A percentile compares a stretch with the other conserved stretches of the same genome.
phyloP scores from a whole-genome alignment of 2,888 invertebrate genomes.

The Platycnemis pennipes region DNA sequence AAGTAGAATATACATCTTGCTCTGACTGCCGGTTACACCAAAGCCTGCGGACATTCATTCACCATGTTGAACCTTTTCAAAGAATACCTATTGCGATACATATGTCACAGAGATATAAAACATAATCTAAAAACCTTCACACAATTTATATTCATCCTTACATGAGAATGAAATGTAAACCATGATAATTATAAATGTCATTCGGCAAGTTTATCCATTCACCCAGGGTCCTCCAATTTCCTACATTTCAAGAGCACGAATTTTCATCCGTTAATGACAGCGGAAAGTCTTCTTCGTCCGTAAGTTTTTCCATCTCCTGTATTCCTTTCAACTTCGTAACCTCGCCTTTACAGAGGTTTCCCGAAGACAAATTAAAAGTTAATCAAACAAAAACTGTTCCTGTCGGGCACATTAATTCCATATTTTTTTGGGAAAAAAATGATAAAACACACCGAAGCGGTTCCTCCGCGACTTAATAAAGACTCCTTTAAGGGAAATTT shows the following conservation, averaged over 20 bases:
- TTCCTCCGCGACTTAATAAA: not conserved
- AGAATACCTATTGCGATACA: too few relatives aligned
- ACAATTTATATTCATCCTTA: not conserved
- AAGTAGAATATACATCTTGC: too few relatives aligned
- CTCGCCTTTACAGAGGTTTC: not conserved
- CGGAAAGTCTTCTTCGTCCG: not conserved
- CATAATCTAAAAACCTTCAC: too few relatives aligned
- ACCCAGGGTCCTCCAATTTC: not conserved
- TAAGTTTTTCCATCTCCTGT: not conserved
- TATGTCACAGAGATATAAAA: too few relatives aligned
- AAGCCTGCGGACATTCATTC: too few relatives aligned
- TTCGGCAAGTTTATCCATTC: not conserved
- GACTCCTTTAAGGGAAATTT: conserved; percentile 23
- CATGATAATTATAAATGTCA: not conserved
- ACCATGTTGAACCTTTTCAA: too few relatives aligned
- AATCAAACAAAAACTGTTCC: conserved; percentile 56
- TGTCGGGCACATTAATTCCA: conserved; percentile 53
- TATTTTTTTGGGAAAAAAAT: not conserved
- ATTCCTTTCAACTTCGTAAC: not conserved
- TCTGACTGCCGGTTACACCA: too few relatives aligned
- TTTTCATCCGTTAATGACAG: not conserved
- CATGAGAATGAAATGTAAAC: not conserved
- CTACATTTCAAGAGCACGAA: not conserved
- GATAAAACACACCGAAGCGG: not conserved
- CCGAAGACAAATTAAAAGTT: conserved; percentile 48